phyloP scores from a whole-genome alignment of 2,888 invertebrate species.

The Polydrusus tereticollis region DNA sequence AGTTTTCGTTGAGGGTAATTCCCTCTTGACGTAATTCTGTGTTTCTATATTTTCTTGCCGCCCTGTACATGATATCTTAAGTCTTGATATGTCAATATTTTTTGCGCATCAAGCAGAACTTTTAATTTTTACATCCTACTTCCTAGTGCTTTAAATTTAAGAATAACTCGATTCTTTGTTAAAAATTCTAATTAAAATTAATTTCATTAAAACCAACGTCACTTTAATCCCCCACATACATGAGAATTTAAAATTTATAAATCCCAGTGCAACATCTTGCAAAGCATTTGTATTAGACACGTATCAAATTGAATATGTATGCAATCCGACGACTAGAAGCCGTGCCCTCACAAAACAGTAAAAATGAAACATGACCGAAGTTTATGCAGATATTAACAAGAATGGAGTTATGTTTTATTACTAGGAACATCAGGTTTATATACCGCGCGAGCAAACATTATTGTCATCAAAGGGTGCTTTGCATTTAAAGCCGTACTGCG shows the following conservation, averaged over 20 bases:
- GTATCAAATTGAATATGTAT: slow-evolving; percentile 23
- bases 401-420: slow-evolving; percentile 18
- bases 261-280: neutral
- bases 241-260: neutral
- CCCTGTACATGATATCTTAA: too few species aligned
- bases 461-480: too few species aligned
- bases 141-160: too few species aligned
- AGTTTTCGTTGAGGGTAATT: too few species aligned
- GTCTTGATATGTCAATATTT: too few species aligned
- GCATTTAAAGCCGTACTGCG: too few species aligned
- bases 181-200: neutral
- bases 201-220: neutral
- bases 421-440: slow-evolving; percentile 1
- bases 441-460: too few species aligned
- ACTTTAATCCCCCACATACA: neutral
- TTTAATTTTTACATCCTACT: too few species aligned
- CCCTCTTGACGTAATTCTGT: too few species aligned
- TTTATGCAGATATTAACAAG: slow-evolving; percentile 28
- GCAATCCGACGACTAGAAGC: slow-evolving; percentile 5
- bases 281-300: slow-evolving; percentile 4
- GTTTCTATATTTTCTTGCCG: too few species aligned
- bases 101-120: too few species aligned
- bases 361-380: slow-evolving; percentile 24
- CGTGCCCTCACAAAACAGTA: slow-evolving; percentile 10
- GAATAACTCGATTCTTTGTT: too few species aligned